phyloP scores from a whole-genome alignment of 2,888 invertebrate species.

The Apamea monoglypha region DNA sequence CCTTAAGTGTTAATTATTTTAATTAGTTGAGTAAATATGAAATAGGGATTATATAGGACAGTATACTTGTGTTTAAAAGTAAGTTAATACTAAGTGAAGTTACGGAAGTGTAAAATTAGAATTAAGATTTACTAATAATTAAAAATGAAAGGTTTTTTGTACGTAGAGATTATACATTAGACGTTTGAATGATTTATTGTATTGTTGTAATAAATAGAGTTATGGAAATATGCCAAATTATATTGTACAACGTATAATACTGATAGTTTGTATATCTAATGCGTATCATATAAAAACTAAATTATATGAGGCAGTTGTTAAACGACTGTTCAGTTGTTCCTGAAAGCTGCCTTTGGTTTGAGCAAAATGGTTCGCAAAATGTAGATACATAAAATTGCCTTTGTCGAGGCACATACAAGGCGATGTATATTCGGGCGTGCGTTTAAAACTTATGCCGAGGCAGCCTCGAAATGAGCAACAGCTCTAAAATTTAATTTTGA shows the following conservation, averaged over 20 bases:
- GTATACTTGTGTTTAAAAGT: conserved; percentile 52
- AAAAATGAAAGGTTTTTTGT: conserved; percentile 64
- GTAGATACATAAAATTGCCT: conserved; percentile 12
- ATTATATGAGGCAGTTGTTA: conserved; percentile 61
- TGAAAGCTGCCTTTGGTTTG: conserved; percentile 31
- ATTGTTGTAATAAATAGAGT: conserved; percentile 61
- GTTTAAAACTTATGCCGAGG: conserved; percentile 31
- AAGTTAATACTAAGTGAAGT: conserved; percentile 53
- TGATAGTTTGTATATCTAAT: conserved; percentile 60
- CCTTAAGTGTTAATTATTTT: conserved; percentile 84
- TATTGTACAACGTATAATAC: conserved; percentile 63
- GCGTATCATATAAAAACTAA: conserved; percentile 63
- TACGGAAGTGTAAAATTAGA: conserved; percentile 53
- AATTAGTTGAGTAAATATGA: conserved; percentile 68
- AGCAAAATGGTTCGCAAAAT: conserved; percentile 11
- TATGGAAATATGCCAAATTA: conserved; percentile 68
- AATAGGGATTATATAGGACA: conserved; percentile 56
- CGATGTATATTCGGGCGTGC: background rate
- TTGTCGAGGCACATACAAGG: background rate
- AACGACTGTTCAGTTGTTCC: conserved; percentile 62
- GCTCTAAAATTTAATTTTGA: conserved; percentile 32
- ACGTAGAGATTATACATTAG: conserved; percentile 68
- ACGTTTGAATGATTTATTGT: conserved; percentile 64
- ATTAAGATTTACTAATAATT: conserved; percentile 56
- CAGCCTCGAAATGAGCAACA: conserved; percentile 25